A percentile compares a stretch with the other conserved stretches of the same genome.
Conservation (phyloP, 2,797 vertebrate species). For the Lagocephalus sceleratus region DNA sequence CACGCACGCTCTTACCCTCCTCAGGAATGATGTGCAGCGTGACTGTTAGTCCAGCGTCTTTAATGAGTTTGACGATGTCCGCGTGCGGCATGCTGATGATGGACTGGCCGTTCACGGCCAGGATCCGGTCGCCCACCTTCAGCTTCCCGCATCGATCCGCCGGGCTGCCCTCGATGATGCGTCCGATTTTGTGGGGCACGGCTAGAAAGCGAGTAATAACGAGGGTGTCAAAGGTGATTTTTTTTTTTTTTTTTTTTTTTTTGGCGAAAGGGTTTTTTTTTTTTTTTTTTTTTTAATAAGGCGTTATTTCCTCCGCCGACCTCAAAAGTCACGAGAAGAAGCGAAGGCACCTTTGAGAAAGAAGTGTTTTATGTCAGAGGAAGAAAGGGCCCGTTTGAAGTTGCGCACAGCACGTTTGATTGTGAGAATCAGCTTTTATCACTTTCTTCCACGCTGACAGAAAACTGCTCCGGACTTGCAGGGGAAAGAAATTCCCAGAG, state of each 20-base stretch:
- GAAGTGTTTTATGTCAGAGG: too few relatives aligned
- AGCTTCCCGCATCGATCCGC: conserved; percentile 96
- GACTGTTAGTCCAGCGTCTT: conserved; percentile 96
- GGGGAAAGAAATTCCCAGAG: conserved; percentile 10
- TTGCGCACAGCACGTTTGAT: too few relatives aligned
- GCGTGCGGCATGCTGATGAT: conserved; percentile 99
- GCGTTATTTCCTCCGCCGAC: conserved; percentile 1
- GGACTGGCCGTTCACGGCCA: conserved; percentile 97
- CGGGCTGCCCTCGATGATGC: conserved; percentile 97
- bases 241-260: too few relatives aligned
- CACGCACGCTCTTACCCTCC: conserved; percentile 82
- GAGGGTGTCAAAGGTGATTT: conserved; percentile 18
- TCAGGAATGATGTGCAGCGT: conserved; percentile 98
- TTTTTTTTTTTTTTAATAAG: conserved; percentile 4
- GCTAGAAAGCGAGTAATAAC: conserved; percentile 70
- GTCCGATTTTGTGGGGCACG: conserved; percentile 98
- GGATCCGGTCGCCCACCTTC: conserved; percentile 97
- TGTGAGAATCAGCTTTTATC: too few relatives aligned
- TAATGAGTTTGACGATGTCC: conserved; percentile 99
- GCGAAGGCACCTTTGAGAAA: not conserved
- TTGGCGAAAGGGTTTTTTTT: conserved; percentile 5
- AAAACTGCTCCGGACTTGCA: conserved; percentile 7
- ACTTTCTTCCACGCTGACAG: not conserved
- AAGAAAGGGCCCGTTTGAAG: too few relatives aligned
- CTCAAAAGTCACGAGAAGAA: conserved; percentile 4